phyloP scores from a whole-genome alignment of 2,113 vertebrate species.

The Ceuthmochares aereus region DNA sequence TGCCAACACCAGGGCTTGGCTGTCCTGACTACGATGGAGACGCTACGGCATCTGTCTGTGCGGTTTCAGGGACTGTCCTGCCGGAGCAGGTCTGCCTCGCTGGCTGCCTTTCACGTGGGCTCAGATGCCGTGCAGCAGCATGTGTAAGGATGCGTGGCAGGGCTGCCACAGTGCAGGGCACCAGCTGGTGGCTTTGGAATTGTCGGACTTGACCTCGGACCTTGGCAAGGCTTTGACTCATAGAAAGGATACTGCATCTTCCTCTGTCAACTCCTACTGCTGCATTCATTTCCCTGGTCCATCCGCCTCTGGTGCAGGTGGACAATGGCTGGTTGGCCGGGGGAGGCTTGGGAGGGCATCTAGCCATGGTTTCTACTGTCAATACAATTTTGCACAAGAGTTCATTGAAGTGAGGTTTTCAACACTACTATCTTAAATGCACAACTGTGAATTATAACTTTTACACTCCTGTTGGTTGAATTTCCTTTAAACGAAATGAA shows the following conservation, averaged over 20 bases:
- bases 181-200: conserved; percentile 21
- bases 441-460: conserved; percentile 73
- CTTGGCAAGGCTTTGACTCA: conserved; percentile 37
- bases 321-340: not conserved
- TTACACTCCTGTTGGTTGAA: conserved; percentile 68
- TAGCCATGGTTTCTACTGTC: conserved; percentile 60
- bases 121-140: not conserved
- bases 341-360: conserved; percentile 23
- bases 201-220: conserved; percentile 34
- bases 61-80: not conserved
- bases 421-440: conserved; percentile 69
- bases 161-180: accelerated
- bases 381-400: conserved; percentile 68
- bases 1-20: accelerated
- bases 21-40: not conserved
- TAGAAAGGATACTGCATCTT: conserved; percentile 61
- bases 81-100: not conserved
- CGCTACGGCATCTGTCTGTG: accelerated
- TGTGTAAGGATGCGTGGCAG: accelerated
- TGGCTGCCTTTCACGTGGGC: not conserved
- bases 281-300: not conserved
- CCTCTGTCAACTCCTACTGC: conserved; percentile 11
- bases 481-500: conserved; percentile 63
- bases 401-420: conserved; percentile 68
- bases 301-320: not conserved